Evolutionary conservation across 2,888 invertebrate genomes (phyloP).

Genomic region (Drosophila peninsularis): DNA sequence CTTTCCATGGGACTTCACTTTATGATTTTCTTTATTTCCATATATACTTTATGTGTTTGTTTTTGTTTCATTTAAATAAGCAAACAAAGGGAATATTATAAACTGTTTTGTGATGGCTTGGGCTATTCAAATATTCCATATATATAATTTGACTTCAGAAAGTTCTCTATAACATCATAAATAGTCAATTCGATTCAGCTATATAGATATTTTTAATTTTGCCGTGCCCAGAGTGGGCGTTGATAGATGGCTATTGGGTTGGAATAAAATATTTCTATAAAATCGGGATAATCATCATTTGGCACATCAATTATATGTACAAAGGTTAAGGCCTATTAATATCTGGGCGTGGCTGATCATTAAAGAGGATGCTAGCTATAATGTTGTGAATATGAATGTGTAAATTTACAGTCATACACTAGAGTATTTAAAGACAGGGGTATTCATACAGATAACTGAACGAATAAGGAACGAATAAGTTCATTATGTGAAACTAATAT

Average conservation of each 20-base stretch:
- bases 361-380: neutral
- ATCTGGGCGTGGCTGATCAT: neutral
- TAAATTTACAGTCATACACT: neutral
- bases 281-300: neutral
- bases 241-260: no score
- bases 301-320: neutral
- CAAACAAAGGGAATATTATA: slow-evolving; percentile 13
- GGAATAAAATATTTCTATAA: neutral
- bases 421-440: neutral
- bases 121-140: neutral
- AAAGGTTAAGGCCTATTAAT: neutral
- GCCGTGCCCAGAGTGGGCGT: neutral
- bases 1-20: slow-evolving; percentile 29
- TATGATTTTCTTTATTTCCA: slow-evolving; percentile 20
- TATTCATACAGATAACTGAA: neutral
- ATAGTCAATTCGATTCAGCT: neutral
- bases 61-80: slow-evolving; percentile 29
- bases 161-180: neutral
- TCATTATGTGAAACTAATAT: neutral
- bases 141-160: neutral
- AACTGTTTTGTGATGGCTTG: neutral
- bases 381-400: neutral
- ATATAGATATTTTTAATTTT: neutral
- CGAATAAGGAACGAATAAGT: neutral
- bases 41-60: slow-evolving; percentile 11